phyloP scores from a whole-genome alignment of 2,113 vertebrate species.

The Tricholaema leucomelas region DNA sequence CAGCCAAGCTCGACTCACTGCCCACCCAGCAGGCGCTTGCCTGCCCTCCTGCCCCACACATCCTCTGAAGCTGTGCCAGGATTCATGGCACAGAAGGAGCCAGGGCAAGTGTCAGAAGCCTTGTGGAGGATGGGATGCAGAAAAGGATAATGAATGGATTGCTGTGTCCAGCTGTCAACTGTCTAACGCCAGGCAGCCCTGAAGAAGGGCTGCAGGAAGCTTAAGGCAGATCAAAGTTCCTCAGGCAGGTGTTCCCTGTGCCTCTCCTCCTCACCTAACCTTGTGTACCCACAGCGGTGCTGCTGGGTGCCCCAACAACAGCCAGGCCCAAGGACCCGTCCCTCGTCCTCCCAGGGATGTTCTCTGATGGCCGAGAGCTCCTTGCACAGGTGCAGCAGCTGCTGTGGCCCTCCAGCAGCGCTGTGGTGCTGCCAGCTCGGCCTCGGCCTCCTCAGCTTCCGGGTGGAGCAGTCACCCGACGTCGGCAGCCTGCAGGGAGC shows the following conservation, averaged over 20 bases:
- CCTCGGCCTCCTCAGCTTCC: constrained; percentile 60
- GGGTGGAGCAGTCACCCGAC: constrained; percentile 84
- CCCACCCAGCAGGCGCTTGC: background rate
- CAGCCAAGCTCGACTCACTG: background rate
- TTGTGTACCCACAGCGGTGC: background rate
- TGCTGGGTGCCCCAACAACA: background rate
- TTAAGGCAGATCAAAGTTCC: background rate
- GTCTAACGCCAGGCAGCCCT: background rate
- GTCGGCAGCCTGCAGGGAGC: constrained; percentile 64
- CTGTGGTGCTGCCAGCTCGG: background rate
- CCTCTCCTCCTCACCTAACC: background rate
- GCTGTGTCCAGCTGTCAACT: background rate
- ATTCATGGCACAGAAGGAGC: background rate
- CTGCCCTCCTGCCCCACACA: background rate
- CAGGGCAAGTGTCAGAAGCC: background rate
- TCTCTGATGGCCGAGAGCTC: background rate
- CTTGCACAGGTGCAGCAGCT: background rate
- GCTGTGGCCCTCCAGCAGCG: background rate
- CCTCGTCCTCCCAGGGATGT: background rate
- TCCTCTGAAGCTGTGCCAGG: background rate
- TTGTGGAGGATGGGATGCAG: background rate
- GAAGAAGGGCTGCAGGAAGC: background rate
- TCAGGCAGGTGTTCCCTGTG: background rate
- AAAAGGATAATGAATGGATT: background rate
- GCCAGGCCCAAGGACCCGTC: background rate